These are phyloP conservation scores for Petromus typicus DNA, from an alignment of 2,113 vertebrate species.

Conservation along the genomic window DNA sequence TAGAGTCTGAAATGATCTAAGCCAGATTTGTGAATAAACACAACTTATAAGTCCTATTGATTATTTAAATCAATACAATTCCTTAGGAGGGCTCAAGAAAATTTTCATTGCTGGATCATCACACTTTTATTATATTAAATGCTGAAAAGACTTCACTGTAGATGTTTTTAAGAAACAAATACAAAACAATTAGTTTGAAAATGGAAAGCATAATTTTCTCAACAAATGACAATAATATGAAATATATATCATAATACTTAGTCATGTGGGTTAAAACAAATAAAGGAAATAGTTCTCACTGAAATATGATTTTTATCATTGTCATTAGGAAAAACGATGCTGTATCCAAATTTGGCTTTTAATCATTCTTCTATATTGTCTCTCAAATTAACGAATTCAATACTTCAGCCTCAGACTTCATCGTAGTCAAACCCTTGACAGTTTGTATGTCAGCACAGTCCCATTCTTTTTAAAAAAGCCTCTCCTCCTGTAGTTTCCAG, in stretches of 20 bases:
- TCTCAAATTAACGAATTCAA: slow-evolving; percentile 3
- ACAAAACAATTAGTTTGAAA: slow-evolving; percentile 29
- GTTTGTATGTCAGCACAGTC: neutral
- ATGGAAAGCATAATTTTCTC: neutral
- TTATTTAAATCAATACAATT: neutral
- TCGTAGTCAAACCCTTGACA: neutral
- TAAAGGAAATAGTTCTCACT: neutral
- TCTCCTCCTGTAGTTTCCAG: neutral
- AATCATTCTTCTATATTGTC: slow-evolving; percentile 30
- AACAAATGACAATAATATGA: neutral
- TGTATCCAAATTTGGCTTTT: neutral
- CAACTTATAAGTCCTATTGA: neutral
- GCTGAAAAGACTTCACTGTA: neutral
- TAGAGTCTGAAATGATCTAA: slow-evolving; percentile 54
- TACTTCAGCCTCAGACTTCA: neutral
- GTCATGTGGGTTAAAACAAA: neutral
- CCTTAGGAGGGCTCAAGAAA: neutral
- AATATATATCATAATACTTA: neutral
- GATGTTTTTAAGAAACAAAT: slow-evolving; percentile 39
- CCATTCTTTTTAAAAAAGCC: neutral
- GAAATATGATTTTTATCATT: neutral
- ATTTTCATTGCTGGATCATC: neutral
- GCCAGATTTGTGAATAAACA: neutral
- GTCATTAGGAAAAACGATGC: slow-evolving; percentile 45
- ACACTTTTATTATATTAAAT: neutral